These are phyloP conservation scores for Andrena cerasifolii DNA, from an alignment of 1,140 invertebrate genomes.

Conservation along the genomic window DNA sequence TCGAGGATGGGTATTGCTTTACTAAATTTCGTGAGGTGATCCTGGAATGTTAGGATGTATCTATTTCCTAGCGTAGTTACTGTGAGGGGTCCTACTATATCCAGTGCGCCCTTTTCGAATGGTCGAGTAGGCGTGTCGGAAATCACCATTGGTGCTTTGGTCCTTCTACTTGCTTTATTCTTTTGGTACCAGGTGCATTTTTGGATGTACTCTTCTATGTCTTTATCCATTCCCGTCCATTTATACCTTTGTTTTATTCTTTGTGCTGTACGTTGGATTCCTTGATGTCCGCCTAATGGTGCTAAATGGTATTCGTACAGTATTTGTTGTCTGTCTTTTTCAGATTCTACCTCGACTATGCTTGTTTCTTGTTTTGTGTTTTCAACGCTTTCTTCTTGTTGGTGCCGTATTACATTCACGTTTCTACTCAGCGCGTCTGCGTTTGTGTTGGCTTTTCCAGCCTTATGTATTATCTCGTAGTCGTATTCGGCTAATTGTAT, in stretches of 20 bases:
- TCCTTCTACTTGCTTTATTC: constrained; percentile 62
- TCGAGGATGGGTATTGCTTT: constrained; percentile 42
- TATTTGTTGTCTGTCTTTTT: constrained; percentile 45
- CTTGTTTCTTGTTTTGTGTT: constrained; percentile 10
- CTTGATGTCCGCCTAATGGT: constrained; percentile 66
- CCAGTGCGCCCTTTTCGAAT: constrained; percentile 68
- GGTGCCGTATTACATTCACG: constrained; percentile 4
- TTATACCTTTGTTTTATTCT: constrained; percentile 61
- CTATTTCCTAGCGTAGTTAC: constrained; percentile 42
- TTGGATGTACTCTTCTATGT: constrained; percentile 41
- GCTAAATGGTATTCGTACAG: constrained; percentile 63
- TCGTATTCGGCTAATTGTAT: constrained; percentile 43
- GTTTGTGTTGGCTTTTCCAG: constrained; percentile 35
- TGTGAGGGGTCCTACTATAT: constrained; percentile 71
- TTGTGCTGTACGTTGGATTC: constrained; percentile 61
- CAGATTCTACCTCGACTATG: not conserved
- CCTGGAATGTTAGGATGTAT: constrained; percentile 72
- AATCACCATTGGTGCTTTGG: constrained; percentile 60
- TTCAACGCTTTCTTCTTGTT: no score
- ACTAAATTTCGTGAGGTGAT: constrained; percentile 67
- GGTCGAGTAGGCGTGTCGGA: constrained; percentile 61
- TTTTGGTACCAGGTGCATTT: constrained; percentile 67
- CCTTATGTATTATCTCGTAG: constrained; percentile 36
- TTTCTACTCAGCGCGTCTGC: constrained; percentile 57
- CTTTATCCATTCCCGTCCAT: constrained; percentile 66